Evolutionary conservation across 2,888 invertebrate species (phyloP), one percentile per base, ranked within the genome.

Genomic region (Amblyjoppa fuscipennis): DNA sequence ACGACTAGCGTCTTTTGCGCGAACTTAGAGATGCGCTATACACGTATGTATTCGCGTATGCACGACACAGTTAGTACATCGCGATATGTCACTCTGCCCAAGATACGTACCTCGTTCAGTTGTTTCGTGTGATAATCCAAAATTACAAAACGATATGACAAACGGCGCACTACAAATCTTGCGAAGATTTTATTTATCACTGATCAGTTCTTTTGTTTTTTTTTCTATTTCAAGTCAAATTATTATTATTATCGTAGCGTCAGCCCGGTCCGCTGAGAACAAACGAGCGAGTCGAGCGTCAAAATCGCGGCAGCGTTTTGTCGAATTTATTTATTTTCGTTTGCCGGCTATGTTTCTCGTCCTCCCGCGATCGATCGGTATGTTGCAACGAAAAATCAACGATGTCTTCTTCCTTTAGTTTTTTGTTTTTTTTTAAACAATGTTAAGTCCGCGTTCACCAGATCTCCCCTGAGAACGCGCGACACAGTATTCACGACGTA

Each of bases 111-210:
- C 80, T 73, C 53, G 38, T 79, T 78, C 28, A 66, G 13, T 41
- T 49, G 59, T 56, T 66, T 75, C 49, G 45, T 56, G 70, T 75
- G 85, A 75, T 85, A 85, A 85, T 85, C 85, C 85, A 85, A 85
- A 75, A 74, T 56, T 51, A 51, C 20, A 53, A 59, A 66, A 66
- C 45, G 28, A 66, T 53, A 53, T 34, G 64, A 56, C 49, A 75
- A 79, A 53, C 66, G 56, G 75, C 61, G 75, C 85, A 85, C 85
- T 76, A 28, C 71, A 1, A 70, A 28, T 61, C 34, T 34, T 41
- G 53, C 59, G 51, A 45, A 49, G 51, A 6, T 74, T 69, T 75
- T 64, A 69, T 84, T 56, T 59, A 78, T 78, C 81, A 85, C 84
- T 81, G 13, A 51, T 77, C 68, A 38, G 76, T 25, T 7, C 66